These are phyloP conservation scores for Pseudolycoriella hygida DNA, from an alignment of 2,888 invertebrate genomes.

Conservation along the genomic window DNA sequence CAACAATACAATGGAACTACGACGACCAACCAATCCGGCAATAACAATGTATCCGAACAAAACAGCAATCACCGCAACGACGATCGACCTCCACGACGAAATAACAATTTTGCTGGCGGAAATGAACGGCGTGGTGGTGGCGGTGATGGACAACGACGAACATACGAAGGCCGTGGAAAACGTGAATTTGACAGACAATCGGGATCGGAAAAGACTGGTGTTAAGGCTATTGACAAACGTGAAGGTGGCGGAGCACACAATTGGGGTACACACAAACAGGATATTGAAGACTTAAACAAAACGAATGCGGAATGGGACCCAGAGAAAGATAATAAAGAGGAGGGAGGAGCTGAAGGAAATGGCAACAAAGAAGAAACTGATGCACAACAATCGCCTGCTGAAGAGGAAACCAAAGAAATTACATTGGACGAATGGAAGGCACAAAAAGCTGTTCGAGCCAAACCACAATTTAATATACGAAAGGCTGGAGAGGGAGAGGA, in stretches of 20 bases:
- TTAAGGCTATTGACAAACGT: conserved; percentile 84
- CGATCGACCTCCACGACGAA: conserved; percentile 24
- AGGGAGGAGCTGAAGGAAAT: conserved; percentile 33
- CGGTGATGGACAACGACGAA: conserved; percentile 19
- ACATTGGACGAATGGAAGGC: conserved; percentile 93
- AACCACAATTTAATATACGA: conserved; percentile 78
- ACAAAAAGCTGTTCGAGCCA: conserved; percentile 56
- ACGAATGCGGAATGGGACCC: conserved; percentile 15
- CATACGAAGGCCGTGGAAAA: conserved; percentile 40
- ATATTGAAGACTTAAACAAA: conserved; percentile 42
- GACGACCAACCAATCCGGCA: conserved; percentile 24
- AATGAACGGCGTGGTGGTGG: conserved; percentile 22
- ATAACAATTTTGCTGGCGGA: conserved; percentile 17
- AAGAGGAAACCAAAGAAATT: conserved; percentile 69
- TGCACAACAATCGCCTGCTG: conserved; percentile 28
- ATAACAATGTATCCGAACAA: conserved; percentile 15
- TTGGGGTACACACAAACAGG: conserved; percentile 89
- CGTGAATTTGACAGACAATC: conserved; percentile 90
- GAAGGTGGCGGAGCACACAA: conserved; percentile 90
- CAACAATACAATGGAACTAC: conserved; percentile 21
- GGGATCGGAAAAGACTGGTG: conserved; percentile 87
- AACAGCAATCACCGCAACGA: conserved; percentile 34
- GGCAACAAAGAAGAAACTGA: conserved; percentile 26
- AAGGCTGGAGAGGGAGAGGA: conserved; percentile 92
- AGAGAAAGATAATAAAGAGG: conserved; percentile 30